Evolutionary conservation across 2,113 vertebrate species (phyloP).

Genomic region (Thunnus maccoyii): DNA sequence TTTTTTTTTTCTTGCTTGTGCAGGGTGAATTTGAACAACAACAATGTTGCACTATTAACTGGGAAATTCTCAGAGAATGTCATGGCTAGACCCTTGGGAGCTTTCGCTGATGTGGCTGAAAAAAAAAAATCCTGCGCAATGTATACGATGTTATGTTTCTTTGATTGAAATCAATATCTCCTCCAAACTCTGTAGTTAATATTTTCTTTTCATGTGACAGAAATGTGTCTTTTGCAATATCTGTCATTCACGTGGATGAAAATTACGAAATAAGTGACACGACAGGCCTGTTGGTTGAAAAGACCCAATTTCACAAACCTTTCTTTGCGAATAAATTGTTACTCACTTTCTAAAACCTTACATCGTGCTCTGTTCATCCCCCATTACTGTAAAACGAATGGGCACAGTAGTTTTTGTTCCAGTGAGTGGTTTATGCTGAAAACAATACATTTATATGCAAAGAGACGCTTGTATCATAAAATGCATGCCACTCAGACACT

Average conservation of each 20-base stretch:
- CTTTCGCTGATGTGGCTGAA: slow-evolving; percentile 51
- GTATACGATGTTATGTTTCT: slow-evolving; percentile 50
- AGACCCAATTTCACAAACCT: slow-evolving; percentile 32
- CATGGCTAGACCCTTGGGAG: slow-evolving; percentile 51
- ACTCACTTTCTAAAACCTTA: slow-evolving; percentile 31
- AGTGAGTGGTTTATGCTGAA: slow-evolving; percentile 45
- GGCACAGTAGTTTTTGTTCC: slow-evolving; percentile 41
- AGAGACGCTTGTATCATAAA: slow-evolving; percentile 75
- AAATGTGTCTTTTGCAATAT: slow-evolving; percentile 23
- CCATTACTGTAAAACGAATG: slow-evolving; percentile 51
- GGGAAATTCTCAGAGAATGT: slow-evolving; percentile 79
- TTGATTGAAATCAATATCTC: slow-evolving; percentile 38
- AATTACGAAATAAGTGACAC: slow-evolving; percentile 12
- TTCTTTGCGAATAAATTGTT: slow-evolving; percentile 64
- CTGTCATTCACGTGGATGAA: slow-evolving; percentile 27
- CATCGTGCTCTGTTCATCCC: slow-evolving; percentile 48
- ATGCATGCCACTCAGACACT: slow-evolving; percentile 78
- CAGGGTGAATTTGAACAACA: slow-evolving; percentile 55
- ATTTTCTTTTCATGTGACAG: not conserved
- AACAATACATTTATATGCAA: slow-evolving; percentile 78
- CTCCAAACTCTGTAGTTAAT: slow-evolving; percentile 18
- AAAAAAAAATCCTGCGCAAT: slow-evolving; percentile 45
- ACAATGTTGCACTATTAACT: slow-evolving; percentile 82
- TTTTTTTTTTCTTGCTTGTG: slow-evolving; percentile 31
- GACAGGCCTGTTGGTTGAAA: slow-evolving; percentile 28